Evolutionary conservation across 1,140 invertebrate genomes (phyloP), one percentile per base, ranked within the genome.

Genomic region (Triops longicaudatus): DNA sequence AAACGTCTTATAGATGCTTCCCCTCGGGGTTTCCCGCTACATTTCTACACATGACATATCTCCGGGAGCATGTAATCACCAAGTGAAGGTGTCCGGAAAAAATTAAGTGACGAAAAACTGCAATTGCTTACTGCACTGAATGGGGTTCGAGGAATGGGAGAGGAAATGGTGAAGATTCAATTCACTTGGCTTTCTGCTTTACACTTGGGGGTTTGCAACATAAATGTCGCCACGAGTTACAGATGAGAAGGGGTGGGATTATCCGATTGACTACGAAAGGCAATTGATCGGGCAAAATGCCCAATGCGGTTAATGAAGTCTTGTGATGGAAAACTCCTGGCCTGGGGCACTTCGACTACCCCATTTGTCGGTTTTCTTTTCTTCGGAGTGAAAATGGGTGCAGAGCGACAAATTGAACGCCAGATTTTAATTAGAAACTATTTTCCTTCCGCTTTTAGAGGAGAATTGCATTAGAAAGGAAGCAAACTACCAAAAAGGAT

Each of bases 261-360:
- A 63, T 63, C 22, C 50, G 50, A 63, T 63, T 63, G 1, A 63
- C 50, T 63, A 63, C 50, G 17, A 17, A 63, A 22, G 50, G n/a
- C 50, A 63, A 63, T 63, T 63, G 50, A 63, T 63, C 22, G 50
- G 50, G 50, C 50, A 63, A 63, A 17, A 63, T 63, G 50, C 50
- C 50, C 50, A 63, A 63, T 63, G 50, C 22, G 50, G 50, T 63
- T 63, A 63, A 63, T 63, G 50, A 63, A 63, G 50, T 63, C 50
- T 63, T 63, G 50, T 63, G 17, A 22, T 63, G 50, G 50, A 63
- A 63, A 17, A 63, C 44, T n/a, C 50, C 7, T 63, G 22, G 22
- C 14, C 50, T 63, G 50, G 1, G 17, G 14, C 50, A 5, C 3
- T 4, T 9, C 50, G 50, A 63, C 3, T 17, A 63, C 50, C 50